These are phyloP conservation scores for Drosophila ananassae DNA, from an alignment of 1,140 invertebrate genomes.

Conservation along the genomic window DNA sequence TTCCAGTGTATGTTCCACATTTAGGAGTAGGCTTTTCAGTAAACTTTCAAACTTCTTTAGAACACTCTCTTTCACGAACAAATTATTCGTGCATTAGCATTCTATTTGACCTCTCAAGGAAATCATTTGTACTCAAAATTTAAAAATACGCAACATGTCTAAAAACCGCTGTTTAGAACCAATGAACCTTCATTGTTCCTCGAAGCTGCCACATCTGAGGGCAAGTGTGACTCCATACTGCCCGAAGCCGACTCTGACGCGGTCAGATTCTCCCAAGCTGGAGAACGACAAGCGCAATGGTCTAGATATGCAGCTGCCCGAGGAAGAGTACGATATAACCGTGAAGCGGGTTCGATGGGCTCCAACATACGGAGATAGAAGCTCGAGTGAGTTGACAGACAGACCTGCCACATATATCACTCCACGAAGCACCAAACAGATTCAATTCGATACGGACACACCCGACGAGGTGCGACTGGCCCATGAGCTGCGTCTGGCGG, in stretches of 20 bases:
- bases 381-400: slow-evolving; percentile 18
- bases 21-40: too few species aligned
- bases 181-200: too few species aligned
- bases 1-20: too few species aligned
- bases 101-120: background rate
- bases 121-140: slow-evolving; percentile 1
- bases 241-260: slow-evolving; percentile 1
- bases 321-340: background rate
- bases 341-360: slow-evolving; percentile 34
- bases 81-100: background rate
- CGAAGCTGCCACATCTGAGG: slow-evolving; percentile 7
- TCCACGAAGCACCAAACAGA: slow-evolving; percentile 17
- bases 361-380: background rate
- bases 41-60: background rate
- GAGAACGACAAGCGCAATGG: slow-evolving; percentile 39
- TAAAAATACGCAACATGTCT: background rate
- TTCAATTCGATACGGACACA: slow-evolving; percentile 1
- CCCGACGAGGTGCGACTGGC: slow-evolving; percentile 27
- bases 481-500: slow-evolving; percentile 44
- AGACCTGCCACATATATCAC: background rate
- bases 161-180: background rate
- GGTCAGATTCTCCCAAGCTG: background rate
- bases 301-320: slow-evolving; percentile 10
- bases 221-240: slow-evolving; percentile 22
- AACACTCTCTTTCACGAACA: background rate